Conservation (phyloP, 2,888 invertebrate genomes). For the Thymelicus lineola region DNA sequence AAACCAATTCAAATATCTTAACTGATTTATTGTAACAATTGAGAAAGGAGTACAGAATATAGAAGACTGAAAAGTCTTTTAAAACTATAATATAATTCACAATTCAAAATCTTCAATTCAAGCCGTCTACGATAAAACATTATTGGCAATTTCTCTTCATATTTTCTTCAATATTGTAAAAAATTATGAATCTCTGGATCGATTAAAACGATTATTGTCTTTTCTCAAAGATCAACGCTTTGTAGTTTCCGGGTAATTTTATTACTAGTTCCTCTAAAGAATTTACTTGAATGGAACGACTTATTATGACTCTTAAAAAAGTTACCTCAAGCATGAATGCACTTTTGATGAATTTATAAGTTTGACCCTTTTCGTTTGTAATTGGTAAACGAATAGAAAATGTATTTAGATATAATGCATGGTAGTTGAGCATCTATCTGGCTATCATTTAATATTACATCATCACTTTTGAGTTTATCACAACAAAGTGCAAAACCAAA, state of each 20-base stretch:
- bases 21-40: too few relatives aligned
- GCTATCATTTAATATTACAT: too few relatives aligned
- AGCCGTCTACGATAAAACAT: background rate
- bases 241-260: background rate
- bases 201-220: conserved; percentile 1
- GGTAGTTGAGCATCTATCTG: too few relatives aligned
- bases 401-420: too few relatives aligned
- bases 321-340: background rate
- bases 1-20: too few relatives aligned
- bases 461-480: too few relatives aligned
- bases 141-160: background rate
- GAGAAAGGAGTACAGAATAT: too few relatives aligned
- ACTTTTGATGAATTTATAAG: background rate
- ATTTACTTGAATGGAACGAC: background rate
- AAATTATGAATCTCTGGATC: background rate
- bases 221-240: background rate
- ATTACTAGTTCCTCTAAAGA: background rate
- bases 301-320: background rate
- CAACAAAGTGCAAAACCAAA: background rate
- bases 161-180: background rate
- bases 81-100: too few relatives aligned
- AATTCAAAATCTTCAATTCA: too few relatives aligned
- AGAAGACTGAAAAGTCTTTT: too few relatives aligned
- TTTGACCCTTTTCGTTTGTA: too few relatives aligned
- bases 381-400: too few relatives aligned